Evolutionary conservation across 2,888 invertebrate species (phyloP), one percentile per base, ranked within the genome.

Genomic region (Dascillus cervinus): DNA sequence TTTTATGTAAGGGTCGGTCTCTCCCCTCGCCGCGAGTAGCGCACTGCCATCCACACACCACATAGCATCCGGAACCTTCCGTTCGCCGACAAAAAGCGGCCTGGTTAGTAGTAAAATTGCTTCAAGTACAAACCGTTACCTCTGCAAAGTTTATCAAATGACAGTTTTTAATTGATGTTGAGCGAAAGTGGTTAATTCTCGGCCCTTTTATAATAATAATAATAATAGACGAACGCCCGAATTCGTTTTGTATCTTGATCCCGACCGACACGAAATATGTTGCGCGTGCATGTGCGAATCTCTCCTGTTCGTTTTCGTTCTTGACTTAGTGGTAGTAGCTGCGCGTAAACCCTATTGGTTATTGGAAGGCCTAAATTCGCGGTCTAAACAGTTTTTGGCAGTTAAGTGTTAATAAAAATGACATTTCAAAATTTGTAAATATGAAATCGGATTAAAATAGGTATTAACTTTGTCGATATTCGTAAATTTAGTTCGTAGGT

Each of bases 61-160:
- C 43, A 29, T 43, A 44, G 41, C 40, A 44, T 45, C 45, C 35
- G 19, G 30, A 34, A 38, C 14, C 17, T 21, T 20, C 31, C 22
- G 23, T 13, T 20, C 25, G 31, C 26, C 13, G 34, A 17, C 17
- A 17, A 17, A 4, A 21, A 29, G 34, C 21, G 12, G 10, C 4
- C 11, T n/a, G n/a, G 24, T 29, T 40, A 40, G 40, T 34, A 37
- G 59, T n/a, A 57, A 72, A 75, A 76, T 73, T 74, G 75, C 75
- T 75, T 75, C 70, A 75, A 77, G 76, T 76, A 77, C 76, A 77
- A 77, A 72, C 63, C 66, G 72, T 75, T 77, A 76, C 74, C 76
- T 77, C 75, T 76, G 74, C 73, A 77, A 76, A 76, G 76, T 77
- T 75, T 76, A 76, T 76, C 68, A 70, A 57, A 55, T n/a, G n/a